phyloP scores from a whole-genome alignment of 2,113 vertebrate genomes.

The Otus sunia region DNA sequence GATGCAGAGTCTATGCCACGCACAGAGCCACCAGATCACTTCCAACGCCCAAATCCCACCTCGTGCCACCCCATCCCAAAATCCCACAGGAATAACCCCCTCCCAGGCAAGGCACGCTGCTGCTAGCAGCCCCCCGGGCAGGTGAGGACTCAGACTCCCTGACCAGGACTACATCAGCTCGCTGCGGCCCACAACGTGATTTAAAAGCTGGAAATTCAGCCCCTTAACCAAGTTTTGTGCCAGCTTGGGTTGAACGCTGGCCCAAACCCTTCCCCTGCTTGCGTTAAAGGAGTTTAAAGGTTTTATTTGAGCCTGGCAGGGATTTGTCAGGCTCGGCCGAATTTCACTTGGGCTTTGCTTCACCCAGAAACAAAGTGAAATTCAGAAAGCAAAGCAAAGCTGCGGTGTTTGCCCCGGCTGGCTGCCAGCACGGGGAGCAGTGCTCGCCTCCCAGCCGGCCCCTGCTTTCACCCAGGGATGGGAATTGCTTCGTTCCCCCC shows the following conservation, averaged over 20 bases:
- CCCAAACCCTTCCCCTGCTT: background rate
- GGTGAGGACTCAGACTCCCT: background rate
- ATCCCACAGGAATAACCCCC: background rate
- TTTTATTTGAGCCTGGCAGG: background rate
- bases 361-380: background rate
- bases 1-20: fast-evolving
- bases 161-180: background rate
- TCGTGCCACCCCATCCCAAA: background rate
- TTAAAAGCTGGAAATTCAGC: background rate
- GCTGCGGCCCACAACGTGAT: fast-evolving
- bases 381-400: slow-evolving; percentile 1
- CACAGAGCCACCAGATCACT: background rate
- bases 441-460: fast-evolving
- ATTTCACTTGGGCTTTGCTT: background rate
- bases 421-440: background rate
- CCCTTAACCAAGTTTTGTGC: background rate
- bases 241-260: background rate
- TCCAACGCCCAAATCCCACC: background rate
- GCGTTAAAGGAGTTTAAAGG: background rate
- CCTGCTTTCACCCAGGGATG: fast-evolving
- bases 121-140: background rate
- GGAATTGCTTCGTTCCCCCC: fast-evolving
- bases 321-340: background rate
- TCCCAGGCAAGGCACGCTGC: background rate
- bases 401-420: background rate